Conservation (phyloP, 2,113 vertebrate species). For the Tinamus guttatus region DNA sequence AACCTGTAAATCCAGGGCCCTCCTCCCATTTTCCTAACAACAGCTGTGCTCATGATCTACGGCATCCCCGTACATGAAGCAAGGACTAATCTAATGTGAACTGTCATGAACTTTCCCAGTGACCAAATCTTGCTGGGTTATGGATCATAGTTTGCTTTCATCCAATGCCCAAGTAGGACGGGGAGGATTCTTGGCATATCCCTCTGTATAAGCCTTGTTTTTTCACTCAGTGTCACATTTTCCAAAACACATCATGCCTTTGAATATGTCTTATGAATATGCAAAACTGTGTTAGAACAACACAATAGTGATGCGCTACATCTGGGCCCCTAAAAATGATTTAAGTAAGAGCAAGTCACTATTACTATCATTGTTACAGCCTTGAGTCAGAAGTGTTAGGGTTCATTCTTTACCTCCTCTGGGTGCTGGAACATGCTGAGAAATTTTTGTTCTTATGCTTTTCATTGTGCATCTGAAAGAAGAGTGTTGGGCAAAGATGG, state of each 20-base stretch:
- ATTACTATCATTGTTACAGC: neutral
- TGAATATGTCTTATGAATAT: neutral
- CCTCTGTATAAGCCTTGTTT: neutral
- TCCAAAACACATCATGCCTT: accelerated
- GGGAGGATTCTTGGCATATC: neutral
- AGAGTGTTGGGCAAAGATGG: neutral
- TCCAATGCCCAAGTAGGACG: neutral
- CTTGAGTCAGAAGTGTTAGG: neutral
- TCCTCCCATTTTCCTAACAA: neutral
- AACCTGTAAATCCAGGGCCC: too few species aligned
- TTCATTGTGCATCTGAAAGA: neutral
- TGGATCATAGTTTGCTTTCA: neutral
- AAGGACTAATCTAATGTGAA: neutral
- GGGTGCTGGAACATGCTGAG: neutral
- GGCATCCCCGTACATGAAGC: neutral
- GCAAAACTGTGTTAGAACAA: neutral
- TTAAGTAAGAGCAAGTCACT: neutral
- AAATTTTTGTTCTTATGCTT: neutral
- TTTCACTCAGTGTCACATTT: neutral
- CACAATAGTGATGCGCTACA: neutral
- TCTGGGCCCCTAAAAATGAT: neutral
- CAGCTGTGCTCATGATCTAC: accelerated
- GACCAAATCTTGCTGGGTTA: neutral
- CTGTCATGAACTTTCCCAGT: neutral
- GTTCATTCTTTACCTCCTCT: neutral